Evolutionary conservation across 2,888 invertebrate species (phyloP), one percentile per base, ranked within the genome.

Genomic region (Falcaria lacertinaria): DNA sequence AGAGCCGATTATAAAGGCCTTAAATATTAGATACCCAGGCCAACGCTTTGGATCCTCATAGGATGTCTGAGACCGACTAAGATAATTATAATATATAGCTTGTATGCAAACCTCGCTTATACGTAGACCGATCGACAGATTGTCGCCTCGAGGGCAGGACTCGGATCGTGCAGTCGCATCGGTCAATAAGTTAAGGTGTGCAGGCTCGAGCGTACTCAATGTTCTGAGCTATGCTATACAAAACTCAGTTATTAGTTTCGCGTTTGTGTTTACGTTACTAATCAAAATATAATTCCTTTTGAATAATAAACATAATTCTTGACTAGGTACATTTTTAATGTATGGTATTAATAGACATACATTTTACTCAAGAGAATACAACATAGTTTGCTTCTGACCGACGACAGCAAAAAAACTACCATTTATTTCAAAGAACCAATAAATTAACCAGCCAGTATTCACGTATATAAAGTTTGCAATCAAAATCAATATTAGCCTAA

Each of bases 171-270:
- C 49, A 57, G 80, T 64, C 82, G 89, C 68, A 66, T 66, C 49
- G 70, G 79, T 64, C 75, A 86, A 73, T 93, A 93, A 58, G 93
- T 33, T 47, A 44, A 40, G 40, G 22, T 33, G 39, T 37, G 15
- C 6, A 42, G 42, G 37, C 39, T 38, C 4, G 17, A 3, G 33
- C 17, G 32, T 11, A 36, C 15, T 7, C 7, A 14, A 14, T 15
- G 7, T 13, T 13, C 16, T 13, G 22, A 37, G 39, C 33, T 39
- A 19, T n/a, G 25, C 15, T 7, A 22, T 25, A 22, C 14, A 37
- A n/a, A n/a, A n/a, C n/a, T n/a, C n/a, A n/a, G n/a, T n/a, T n/a
- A n/a, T n/a, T n/a, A n/a, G n/a, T n/a, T n/a, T n/a, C n/a, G n/a
- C n/a, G n/a, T n/a, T n/a, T n/a, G n/a, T n/a, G n/a, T n/a, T n/a